Percentiles rank a stretch among this genome's conserved stretches.
These are phyloP conservation scores for Andrena bucephala DNA, from an alignment of 2,888 invertebrate genomes.

Conservation along the genomic window DNA sequence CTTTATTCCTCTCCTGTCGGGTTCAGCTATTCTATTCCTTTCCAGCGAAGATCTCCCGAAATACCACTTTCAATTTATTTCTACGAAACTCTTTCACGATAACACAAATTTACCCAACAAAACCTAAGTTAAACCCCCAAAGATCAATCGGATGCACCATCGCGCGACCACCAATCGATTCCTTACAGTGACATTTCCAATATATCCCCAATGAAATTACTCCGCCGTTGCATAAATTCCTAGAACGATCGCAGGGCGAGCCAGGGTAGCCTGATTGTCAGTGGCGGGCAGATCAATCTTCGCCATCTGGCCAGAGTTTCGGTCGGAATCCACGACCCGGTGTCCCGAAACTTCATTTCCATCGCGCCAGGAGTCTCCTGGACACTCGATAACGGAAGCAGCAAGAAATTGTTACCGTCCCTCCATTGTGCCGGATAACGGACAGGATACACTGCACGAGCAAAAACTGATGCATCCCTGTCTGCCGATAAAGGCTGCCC, in stretches of 20 bases:
- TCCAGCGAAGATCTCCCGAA: not conserved
- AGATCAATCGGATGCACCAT: too few species aligned
- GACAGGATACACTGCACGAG: slow-evolving; percentile 58
- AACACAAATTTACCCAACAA: not conserved
- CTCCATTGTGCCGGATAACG: slow-evolving; percentile 22
- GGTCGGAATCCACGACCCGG: not conserved
- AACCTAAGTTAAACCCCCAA: too few species aligned
- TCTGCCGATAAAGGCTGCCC: slow-evolving; percentile 63
- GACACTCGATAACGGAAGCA: slow-evolving; percentile 28
- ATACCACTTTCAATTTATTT: slow-evolving; percentile 8
- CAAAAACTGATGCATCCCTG: slow-evolving; percentile 70
- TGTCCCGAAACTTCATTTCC: slow-evolving; percentile 3
- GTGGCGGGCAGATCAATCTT: not conserved
- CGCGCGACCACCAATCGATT: not conserved
- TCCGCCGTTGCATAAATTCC: not conserved
- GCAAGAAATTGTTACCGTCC: slow-evolving; percentile 45
- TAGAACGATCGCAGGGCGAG: not conserved
- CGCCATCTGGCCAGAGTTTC: not conserved
- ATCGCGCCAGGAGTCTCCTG: not conserved
- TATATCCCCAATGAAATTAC: slow-evolving; percentile 1
- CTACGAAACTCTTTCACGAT: not conserved
- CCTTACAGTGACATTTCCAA: not conserved
- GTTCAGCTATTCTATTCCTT: too few species aligned
- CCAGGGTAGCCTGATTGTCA: too few species aligned
- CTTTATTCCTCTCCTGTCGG: too few species aligned